Percentiles rank a stretch among this genome's conserved stretches.
These are phyloP conservation scores for Laticauda colubrina DNA, from an alignment of 2,113 vertebrate genomes.

Conservation along the genomic window DNA sequence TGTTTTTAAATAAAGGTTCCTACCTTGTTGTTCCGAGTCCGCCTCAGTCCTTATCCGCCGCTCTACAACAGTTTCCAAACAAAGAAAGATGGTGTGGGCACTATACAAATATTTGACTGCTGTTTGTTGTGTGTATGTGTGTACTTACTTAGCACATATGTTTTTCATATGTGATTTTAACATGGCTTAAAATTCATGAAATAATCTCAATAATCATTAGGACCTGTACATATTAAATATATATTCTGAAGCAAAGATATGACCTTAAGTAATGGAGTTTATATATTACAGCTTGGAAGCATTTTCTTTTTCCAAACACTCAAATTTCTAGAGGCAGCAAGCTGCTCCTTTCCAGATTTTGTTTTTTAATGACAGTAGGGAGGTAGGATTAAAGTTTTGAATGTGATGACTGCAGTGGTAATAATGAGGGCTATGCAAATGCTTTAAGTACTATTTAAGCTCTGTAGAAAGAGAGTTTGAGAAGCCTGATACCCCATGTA, in stretches of 20 bases:
- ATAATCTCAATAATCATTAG: not conserved
- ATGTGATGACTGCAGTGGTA: not conserved
- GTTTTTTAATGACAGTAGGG: not conserved
- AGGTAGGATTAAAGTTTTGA: not conserved
- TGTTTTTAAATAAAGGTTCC: no score
- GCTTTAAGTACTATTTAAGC: not conserved
- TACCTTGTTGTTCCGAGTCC: no score
- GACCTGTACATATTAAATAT: not conserved
- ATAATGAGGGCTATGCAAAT: not conserved
- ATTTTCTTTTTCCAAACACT: not conserved
- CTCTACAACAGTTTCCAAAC: not conserved
- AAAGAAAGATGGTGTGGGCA: not conserved
- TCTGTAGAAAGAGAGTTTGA: slow-evolving; percentile 14
- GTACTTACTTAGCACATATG: not conserved
- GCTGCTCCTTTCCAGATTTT: slow-evolving; percentile 9
- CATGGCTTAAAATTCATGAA: not conserved
- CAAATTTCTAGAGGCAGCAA: slow-evolving; percentile 1
- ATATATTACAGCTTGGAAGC: not conserved
- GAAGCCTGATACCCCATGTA: not conserved
- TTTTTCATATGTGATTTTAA: not conserved
- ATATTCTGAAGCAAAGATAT: not conserved
- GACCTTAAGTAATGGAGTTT: not conserved
- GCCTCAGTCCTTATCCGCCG: no score
- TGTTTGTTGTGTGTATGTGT: not conserved
- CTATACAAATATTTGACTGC: not conserved